Percentiles rank a stretch among this genome's conserved stretches.
Evolutionary conservation across 2,113 vertebrate genomes (phyloP).

Genomic region (Rynchops niger): DNA sequence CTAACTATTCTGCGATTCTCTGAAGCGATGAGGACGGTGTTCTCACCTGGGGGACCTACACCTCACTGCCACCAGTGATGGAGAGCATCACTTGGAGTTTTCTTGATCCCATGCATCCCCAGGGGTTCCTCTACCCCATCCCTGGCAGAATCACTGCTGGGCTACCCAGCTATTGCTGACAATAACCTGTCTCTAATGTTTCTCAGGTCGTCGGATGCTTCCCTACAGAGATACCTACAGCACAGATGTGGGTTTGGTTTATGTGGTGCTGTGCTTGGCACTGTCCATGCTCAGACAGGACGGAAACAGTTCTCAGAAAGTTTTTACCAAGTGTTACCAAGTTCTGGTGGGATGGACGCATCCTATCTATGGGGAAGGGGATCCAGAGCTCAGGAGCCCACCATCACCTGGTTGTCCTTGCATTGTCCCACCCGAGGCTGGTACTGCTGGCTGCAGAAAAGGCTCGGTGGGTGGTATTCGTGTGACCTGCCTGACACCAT

Average conservation of each 20-base stretch:
- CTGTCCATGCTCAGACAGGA: neutral
- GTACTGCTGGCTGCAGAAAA: neutral
- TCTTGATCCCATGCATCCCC: too few relatives aligned
- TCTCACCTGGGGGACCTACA: neutral
- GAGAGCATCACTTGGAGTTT: neutral
- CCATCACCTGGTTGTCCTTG: neutral
- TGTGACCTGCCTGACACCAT: neutral
- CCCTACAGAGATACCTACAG: neutral
- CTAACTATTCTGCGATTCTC: too few relatives aligned
- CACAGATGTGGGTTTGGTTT: neutral
- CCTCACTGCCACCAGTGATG: neutral
- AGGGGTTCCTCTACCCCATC: neutral
- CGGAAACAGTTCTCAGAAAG: neutral
- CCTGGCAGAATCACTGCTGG: neutral
- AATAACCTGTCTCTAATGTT: neutral
- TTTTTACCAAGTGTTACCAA: neutral
- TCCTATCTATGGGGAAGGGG: neutral
- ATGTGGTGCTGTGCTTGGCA: neutral
- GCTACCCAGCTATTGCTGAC: neutral
- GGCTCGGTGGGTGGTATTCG: accelerated
- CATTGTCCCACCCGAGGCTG: neutral
- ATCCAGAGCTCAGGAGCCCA: neutral
- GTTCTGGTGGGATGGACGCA: neutral
- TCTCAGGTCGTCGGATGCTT: neutral
- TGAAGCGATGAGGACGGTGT: neutral